Percentiles rank a stretch among this genome's conserved stretches.
Conservation (phyloP, 2,797 vertebrate species). For the Natrix natrix region DNA sequence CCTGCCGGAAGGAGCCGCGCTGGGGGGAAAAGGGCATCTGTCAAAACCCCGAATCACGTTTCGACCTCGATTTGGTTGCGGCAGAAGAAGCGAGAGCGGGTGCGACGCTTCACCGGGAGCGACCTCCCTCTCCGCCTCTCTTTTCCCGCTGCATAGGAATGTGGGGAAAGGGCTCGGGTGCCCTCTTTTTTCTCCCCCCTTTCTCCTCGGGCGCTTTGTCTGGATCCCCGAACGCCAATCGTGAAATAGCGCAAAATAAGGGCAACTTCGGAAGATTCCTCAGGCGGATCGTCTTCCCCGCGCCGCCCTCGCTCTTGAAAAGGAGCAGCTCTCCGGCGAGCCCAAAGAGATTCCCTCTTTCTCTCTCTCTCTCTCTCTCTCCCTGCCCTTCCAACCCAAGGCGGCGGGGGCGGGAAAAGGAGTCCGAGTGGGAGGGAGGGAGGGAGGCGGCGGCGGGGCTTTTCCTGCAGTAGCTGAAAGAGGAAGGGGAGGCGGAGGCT, state of each 20-base stretch:
- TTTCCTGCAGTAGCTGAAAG: constrained; percentile 17
- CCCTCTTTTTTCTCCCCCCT: constrained; percentile 26
- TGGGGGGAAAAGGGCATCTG: not conserved
- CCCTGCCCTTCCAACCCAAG: not conserved
- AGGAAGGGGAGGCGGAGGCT: not conserved
- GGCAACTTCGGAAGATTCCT: not conserved
- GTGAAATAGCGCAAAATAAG: not conserved
- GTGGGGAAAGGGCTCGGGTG: constrained; percentile 51
- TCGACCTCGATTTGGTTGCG: constrained; percentile 15
- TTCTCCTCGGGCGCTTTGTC: constrained; percentile 41
- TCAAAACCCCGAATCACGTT: not conserved
- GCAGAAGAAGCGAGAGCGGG: constrained; percentile 30
- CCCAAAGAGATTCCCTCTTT: not conserved
- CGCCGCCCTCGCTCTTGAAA: not conserved
- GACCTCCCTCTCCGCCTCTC: constrained; percentile 38
- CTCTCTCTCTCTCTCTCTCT: not conserved
- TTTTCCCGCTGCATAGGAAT: constrained; percentile 59
- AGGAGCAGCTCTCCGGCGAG: not conserved
- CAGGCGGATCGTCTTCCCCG: not conserved
- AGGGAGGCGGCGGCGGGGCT: not conserved
- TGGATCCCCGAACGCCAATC: not conserved
- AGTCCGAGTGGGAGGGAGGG: not conserved
- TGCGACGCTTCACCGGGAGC: constrained; percentile 36
- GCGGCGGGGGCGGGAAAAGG: not conserved
- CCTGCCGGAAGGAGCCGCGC: not conserved